These are phyloP conservation scores for Erinaceus europaeus DNA, from an alignment of 2,113 vertebrate genomes.

Conservation along the genomic window DNA sequence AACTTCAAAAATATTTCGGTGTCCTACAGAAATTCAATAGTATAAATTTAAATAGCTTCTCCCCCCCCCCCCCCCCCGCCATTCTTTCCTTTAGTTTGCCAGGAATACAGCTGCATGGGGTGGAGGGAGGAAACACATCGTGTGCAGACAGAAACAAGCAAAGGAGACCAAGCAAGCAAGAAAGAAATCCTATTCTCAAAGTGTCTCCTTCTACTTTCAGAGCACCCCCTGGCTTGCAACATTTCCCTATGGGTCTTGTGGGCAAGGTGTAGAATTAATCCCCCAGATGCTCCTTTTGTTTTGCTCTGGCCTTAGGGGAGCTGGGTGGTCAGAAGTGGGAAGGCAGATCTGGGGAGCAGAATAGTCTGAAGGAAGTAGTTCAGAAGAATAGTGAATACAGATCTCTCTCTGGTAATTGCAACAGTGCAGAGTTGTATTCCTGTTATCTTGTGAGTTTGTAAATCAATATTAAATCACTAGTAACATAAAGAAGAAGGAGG, in stretches of 20 bases:
- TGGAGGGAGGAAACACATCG: slow-evolving; percentile 63
- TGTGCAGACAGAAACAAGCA: slow-evolving; percentile 37
- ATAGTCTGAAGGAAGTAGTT: too few species aligned
- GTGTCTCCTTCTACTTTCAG: neutral
- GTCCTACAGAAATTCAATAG: slow-evolving; percentile 79
- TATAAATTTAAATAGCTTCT: slow-evolving; percentile 75
- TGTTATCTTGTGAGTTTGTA: too few species aligned
- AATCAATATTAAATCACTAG: too few species aligned
- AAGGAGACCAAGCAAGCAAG: neutral
- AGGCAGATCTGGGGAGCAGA: too few species aligned
- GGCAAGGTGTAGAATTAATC: neutral
- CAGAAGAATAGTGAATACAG: too few species aligned
- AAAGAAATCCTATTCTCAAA: neutral
- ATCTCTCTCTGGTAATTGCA: too few species aligned
- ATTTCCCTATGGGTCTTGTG: neutral
- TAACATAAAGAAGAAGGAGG: too few species aligned
- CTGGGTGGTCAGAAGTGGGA: neutral
- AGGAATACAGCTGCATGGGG: slow-evolving; percentile 74
- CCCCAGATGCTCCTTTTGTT: neutral
- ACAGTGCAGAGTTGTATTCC: too few species aligned
- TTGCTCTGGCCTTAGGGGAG: neutral
- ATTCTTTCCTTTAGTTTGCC: slow-evolving; percentile 66
- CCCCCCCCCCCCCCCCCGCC: neutral
- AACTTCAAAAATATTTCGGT: slow-evolving; percentile 76
- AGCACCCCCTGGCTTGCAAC: neutral